phyloP scores from a whole-genome alignment of 2,888 invertebrate genomes.

The Pseudoips prasinana region DNA sequence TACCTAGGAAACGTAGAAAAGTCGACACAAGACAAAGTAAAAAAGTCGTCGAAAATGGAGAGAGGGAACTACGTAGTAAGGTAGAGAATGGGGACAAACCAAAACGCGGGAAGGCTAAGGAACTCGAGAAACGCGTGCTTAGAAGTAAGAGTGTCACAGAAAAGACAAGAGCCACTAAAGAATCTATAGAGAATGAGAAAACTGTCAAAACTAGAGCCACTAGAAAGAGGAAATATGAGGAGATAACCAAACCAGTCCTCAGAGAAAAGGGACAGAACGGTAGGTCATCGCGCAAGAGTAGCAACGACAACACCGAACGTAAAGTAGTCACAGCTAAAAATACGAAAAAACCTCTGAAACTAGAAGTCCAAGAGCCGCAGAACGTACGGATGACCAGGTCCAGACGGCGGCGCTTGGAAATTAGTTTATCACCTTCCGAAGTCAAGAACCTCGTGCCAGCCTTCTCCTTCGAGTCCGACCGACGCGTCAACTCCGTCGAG shows the following conservation, averaged over 20 bases:
- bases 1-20: constrained; percentile 68
- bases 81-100: constrained; percentile 29
- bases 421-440: constrained; percentile 65
- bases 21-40: constrained; percentile 43
- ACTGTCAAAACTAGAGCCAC: constrained; percentile 47
- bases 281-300: constrained; percentile 44
- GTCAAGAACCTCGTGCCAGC: constrained; percentile 50
- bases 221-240: constrained; percentile 61
- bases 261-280: constrained; percentile 73
- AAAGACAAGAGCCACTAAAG: constrained; percentile 56
- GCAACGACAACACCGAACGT: constrained; percentile 34
- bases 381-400: constrained; percentile 66
- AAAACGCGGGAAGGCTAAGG: constrained; percentile 10
- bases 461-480: constrained; percentile 65
- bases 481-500: constrained; percentile 53
- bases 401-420: constrained; percentile 55
- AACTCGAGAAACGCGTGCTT: constrained; percentile 33
- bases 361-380: constrained; percentile 35
- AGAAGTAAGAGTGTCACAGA: constrained; percentile 37
- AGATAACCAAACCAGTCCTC: constrained; percentile 58
- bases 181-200: constrained; percentile 74
- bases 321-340: constrained; percentile 56
- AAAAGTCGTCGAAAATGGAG: constrained; percentile 36
- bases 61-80: constrained; percentile 46
- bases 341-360: constrained; percentile 33